Conservation (phyloP, 2,113 vertebrate genomes). For the Carassius gibelio region DNA sequence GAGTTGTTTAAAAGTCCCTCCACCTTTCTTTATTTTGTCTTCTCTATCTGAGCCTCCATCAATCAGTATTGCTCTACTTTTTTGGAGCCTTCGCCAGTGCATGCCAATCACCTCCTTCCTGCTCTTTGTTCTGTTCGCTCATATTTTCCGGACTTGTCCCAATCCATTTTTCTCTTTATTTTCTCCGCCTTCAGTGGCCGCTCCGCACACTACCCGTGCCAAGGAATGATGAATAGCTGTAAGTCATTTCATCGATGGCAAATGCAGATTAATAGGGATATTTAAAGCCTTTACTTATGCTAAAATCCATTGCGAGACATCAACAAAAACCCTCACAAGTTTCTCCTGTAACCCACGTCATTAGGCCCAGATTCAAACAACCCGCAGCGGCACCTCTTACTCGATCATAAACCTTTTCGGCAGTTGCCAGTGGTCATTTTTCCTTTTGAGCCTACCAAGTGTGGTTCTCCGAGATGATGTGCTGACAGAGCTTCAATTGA, state of each 20-base stretch:
- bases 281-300: slow-evolving; percentile 28
- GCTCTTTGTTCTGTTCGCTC: slow-evolving; percentile 37
- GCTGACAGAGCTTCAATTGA: slow-evolving; percentile 25
- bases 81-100: not conserved
- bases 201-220: slow-evolving; percentile 24
- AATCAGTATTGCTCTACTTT: slow-evolving; percentile 17
- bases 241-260: slow-evolving; percentile 34
- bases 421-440: not conserved
- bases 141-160: slow-evolving; percentile 12
- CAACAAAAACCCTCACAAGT: slow-evolving; percentile 1
- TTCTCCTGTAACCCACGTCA: not conserved
- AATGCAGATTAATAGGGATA: slow-evolving; percentile 16
- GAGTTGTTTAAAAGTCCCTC: slow-evolving; percentile 9
- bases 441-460: not conserved
- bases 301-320: slow-evolving; percentile 15
- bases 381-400: not conserved
- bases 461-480: not conserved
- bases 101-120: slow-evolving; percentile 24
- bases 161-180: slow-evolving; percentile 25
- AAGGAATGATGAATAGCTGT: slow-evolving; percentile 19
- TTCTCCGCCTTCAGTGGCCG: slow-evolving; percentile 27
- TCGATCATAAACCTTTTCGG: slow-evolving; percentile 25
- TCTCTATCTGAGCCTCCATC: slow-evolving; percentile 40
- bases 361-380: slow-evolving; percentile 27
- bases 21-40: slow-evolving; percentile 46